Percentiles rank a stretch among this genome's conserved stretches.
Evolutionary conservation across 1,140 invertebrate genomes (phyloP).

Genomic region (Rhizoglyphus robini): DNA sequence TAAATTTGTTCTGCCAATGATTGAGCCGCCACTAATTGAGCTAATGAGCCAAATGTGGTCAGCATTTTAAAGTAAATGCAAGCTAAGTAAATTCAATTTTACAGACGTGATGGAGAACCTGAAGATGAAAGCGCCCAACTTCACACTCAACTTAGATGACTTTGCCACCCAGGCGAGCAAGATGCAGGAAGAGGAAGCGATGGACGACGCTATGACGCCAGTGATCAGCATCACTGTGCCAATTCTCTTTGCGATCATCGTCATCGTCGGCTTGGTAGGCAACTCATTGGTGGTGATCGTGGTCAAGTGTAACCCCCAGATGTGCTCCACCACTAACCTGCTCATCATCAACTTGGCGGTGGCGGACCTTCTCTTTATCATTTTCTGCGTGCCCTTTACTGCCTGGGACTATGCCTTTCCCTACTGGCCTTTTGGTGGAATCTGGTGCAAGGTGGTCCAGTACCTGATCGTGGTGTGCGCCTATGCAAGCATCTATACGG

Average conservation of each 20-base stretch:
- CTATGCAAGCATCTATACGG: slow-evolving; percentile 54
- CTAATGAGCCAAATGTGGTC: too few species aligned
- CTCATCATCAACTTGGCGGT: slow-evolving; percentile 74
- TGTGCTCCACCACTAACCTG: slow-evolving; percentile 83
- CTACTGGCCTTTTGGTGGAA: slow-evolving; percentile 76
- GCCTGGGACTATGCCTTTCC: slow-evolving; percentile 71
- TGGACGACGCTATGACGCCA: too few species aligned
- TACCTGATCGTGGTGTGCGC: slow-evolving; percentile 74
- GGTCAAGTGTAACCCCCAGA: slow-evolving; percentile 45
- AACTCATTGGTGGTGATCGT: slow-evolving; percentile 66
- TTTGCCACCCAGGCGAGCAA: too few species aligned
- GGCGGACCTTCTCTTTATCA: slow-evolving; percentile 82
- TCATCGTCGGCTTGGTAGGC: slow-evolving; percentile 69
- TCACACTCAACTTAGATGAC: too few species aligned
- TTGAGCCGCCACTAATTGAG: too few species aligned
- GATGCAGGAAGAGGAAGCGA: too few species aligned
- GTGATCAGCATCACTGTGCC: slow-evolving; percentile 46
- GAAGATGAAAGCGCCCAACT: too few species aligned
- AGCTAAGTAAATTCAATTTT: too few species aligned
- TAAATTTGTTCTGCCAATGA: too few species aligned
- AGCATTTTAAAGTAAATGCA: too few species aligned
- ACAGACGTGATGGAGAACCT: too few species aligned
- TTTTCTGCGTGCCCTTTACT: slow-evolving; percentile 89
- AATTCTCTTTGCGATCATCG: slow-evolving; percentile 71
- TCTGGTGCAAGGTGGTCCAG: slow-evolving; percentile 77